Evolutionary conservation across 2,888 invertebrate species (phyloP).

Genomic region (Nysson spinosus): DNA sequence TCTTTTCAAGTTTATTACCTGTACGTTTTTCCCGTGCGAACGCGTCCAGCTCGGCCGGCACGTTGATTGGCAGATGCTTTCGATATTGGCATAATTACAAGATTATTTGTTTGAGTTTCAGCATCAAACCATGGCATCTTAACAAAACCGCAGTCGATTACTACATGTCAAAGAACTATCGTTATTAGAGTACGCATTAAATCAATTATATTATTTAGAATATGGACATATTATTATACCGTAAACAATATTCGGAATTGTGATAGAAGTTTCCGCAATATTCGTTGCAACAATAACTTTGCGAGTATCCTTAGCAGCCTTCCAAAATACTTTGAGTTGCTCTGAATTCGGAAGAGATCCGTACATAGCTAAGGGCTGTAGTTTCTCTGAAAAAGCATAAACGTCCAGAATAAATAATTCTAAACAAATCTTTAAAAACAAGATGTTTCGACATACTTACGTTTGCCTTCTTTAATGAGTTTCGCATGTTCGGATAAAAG

Average conservation of each 20-base stretch:
- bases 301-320: conserved; percentile 83
- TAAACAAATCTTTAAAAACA: conserved; percentile 8
- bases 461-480: conserved; percentile 78
- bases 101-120: conserved; percentile 88
- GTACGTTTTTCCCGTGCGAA: conserved; percentile 90
- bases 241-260: conserved; percentile 94
- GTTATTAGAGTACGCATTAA: not conserved
- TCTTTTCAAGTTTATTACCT: conserved; percentile 77
- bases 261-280: conserved; percentile 97
- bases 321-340: conserved; percentile 89
- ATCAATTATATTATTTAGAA: not conserved
- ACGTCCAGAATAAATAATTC: conserved; percentile 5
- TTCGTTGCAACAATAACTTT: conserved; percentile 97
- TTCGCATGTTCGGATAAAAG: conserved; percentile 82
- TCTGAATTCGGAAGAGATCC: conserved; percentile 90
- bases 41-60: conserved; percentile 94
- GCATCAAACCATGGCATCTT: conserved; percentile 95
- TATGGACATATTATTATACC: conserved; percentile 79
- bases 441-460: conserved; percentile 52
- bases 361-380: conserved; percentile 92
- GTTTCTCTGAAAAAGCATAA: conserved; percentile 74
- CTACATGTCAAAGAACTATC: conserved; percentile 77
- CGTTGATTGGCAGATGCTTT: conserved; percentile 94
- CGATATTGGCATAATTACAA: conserved; percentile 90
- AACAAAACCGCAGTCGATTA: conserved; percentile 97